Conservation (phyloP, 2,797 vertebrate species). For the Arrhamphus sclerolepis region DNA sequence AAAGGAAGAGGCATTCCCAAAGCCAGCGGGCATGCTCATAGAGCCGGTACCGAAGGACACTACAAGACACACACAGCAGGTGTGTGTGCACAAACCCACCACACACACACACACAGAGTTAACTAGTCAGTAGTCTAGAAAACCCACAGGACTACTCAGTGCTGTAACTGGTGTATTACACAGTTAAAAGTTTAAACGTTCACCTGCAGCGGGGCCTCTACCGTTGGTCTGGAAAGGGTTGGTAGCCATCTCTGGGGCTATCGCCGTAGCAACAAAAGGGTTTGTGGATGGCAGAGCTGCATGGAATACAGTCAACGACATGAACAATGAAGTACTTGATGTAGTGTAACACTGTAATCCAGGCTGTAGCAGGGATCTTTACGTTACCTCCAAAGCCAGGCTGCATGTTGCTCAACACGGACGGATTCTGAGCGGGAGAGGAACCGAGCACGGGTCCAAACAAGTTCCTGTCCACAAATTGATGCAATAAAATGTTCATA, state of each 20-base stretch:
- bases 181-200: background rate
- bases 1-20: conserved; percentile 91
- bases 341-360: background rate
- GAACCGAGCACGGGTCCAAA: conserved; percentile 91
- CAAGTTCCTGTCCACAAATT: conserved; percentile 79
- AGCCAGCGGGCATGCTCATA: conserved; percentile 98
- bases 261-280: conserved; percentile 90
- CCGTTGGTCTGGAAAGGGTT: conserved; percentile 97
- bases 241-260: conserved; percentile 90
- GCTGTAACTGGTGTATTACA: conserved; percentile 38
- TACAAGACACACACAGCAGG: conserved; percentile 69
- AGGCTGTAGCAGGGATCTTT: conserved; percentile 1
- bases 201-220: conserved; percentile 84
- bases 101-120: conserved; percentile 29
- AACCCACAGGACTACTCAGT: conserved; percentile 42
- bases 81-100: conserved; percentile 40
- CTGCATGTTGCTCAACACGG: conserved; percentile 87
- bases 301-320: conserved; percentile 38
- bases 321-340: background rate
- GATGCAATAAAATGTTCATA: background rate
- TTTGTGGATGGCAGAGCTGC: conserved; percentile 91
- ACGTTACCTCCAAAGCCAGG: conserved; percentile 90
- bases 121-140: conserved; percentile 47
- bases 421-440: conserved; percentile 86
- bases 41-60: conserved; percentile 93